Evolutionary conservation across 2,113 vertebrate genomes (phyloP), one percentile per base, ranked within the genome.

Genomic region (Amphilophus citrinellus): DNA sequence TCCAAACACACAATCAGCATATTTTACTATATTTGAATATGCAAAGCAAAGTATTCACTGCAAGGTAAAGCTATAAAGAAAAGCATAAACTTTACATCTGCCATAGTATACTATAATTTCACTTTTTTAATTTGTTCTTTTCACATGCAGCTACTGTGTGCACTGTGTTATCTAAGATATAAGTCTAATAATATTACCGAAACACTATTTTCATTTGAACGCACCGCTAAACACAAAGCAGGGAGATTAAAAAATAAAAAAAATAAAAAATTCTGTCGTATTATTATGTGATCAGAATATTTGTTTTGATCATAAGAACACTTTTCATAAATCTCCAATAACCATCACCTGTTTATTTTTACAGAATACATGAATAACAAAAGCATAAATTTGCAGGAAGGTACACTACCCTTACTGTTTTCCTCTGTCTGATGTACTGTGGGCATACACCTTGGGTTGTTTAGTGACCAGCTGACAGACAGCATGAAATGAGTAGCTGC

Each of bases 381-480:
- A 2, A 3, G 32, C 56, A 61, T 30, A 62, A 62, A 83, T 5
- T 30, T 35, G 30, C 13, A 79, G 35, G 56, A 50, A 30, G 5
- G 44, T 58, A 32, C 44, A 78, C 17, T 76, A 18, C 20, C 50
- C 18, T 62, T 13, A 24, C 10, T 75, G 73, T 73, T 78, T 76
- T 57, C 4, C 66, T 60, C 77, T 10, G 8, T 71, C 61, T 37
- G 75, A 77, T 35, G 5, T 56, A 50, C 78, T 44, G 57, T 77
- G 50, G 79, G 53, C n/a, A 24, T 53, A 58, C 77, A 73, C 82
- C 56, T 44, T 61, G 87, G 78, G 62, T 62, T 76, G 75, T 53
- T 87, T 80, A n/a, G 78, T 39, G 62, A 61, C 66, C 61, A 50
- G 42, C 35, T 87, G 86, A 84, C 86, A 82, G 62, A 82, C 56